Base-by-base conservation (phyloP, 92 coral and sea anemone genomes). In the Porites cylindrica region DNA sequence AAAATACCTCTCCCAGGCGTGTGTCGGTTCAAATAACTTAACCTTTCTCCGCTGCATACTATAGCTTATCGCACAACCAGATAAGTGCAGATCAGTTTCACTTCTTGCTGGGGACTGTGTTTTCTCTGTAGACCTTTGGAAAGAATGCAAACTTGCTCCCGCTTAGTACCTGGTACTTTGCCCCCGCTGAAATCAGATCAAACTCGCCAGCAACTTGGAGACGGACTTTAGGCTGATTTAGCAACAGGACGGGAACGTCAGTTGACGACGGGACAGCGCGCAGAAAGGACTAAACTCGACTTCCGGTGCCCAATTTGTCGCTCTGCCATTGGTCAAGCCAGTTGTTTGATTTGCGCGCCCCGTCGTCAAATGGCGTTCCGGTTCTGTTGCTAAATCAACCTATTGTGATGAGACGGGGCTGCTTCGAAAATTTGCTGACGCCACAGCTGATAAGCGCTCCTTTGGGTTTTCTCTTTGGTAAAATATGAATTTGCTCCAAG, bases 31-130 rank as follows among this genome's bases (percentile, higher is more conserved):
- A 54, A 54, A 88, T 89, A 10, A 92, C 90, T 29, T 84, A 75
- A 21, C 87, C 88, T 84, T 89, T 80, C 43, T 84, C 84, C 66
- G 96, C 91, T 24, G 91, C 93, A 87, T 87, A 85, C 61, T 80
- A 72, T 53, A 90, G 71, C 80, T 93, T 90, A 61, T 87, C 79
- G 78, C 92, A 90, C 60, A 90, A 67, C 89, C 91, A 90, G 51
- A 90, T 86, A 64, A 82, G 11, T 50, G 93, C 86, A 87, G 80
- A 72, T 90, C 93, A 79, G 51, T 87, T 77, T 90, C 92, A 50
- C 78, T 68, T 10, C 66, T 58, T 51, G 67, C 83, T 21, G 14
- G 52, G 6, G 47, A 38, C 52, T 86, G 63, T 61, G 82, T 52
- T 66, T 74, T 87, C 26, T 85, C 81, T 32, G 72, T 18, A 43